A percentile compares a stretch with the other conserved stretches of the same genome.
These are phyloP conservation scores for Rhopalosiphum padi DNA, from an alignment of 1,140 invertebrate genomes.

Conservation along the genomic window DNA sequence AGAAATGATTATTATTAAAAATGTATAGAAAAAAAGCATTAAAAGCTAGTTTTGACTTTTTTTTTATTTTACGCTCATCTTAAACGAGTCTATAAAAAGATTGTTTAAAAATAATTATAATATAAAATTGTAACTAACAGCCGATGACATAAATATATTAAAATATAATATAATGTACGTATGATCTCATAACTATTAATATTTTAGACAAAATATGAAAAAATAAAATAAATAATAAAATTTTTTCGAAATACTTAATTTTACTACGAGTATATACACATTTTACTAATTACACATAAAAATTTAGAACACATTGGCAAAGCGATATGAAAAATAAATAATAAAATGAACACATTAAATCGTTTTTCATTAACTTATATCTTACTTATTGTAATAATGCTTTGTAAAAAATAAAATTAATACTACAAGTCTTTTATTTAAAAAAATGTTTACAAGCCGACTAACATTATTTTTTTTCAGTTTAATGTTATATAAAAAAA, in stretches of 20 bases:
- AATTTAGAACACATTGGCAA: background rate
- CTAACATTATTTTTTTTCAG: conserved; percentile 30
- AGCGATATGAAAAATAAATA: conserved; percentile 22
- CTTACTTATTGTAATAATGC: background rate
- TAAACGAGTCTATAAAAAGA: background rate
- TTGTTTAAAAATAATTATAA: background rate
- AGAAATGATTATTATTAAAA: background rate
- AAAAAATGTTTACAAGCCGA: background rate
- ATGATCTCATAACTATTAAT: conserved; percentile 19
- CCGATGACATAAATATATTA: background rate
- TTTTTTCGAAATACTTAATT: background rate
- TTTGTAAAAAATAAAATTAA: background rate
- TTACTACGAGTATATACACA: conserved; percentile 12
- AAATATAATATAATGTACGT: conserved; percentile 18
- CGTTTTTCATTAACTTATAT: background rate
- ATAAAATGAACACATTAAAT: conserved; percentile 48
- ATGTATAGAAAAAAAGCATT: background rate
- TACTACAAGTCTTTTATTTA: conserved; percentile 17
- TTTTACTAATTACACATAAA: conserved; percentile 8
- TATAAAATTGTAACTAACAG: background rate
- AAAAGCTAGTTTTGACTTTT: background rate
- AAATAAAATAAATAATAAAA: background rate
- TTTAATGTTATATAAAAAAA: conserved; percentile 26
- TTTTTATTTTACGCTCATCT: background rate
- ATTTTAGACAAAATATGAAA: background rate